Evolutionary conservation across 1,140 invertebrate species (phyloP).

Genomic region (Macrobrachium nipponense): DNA sequence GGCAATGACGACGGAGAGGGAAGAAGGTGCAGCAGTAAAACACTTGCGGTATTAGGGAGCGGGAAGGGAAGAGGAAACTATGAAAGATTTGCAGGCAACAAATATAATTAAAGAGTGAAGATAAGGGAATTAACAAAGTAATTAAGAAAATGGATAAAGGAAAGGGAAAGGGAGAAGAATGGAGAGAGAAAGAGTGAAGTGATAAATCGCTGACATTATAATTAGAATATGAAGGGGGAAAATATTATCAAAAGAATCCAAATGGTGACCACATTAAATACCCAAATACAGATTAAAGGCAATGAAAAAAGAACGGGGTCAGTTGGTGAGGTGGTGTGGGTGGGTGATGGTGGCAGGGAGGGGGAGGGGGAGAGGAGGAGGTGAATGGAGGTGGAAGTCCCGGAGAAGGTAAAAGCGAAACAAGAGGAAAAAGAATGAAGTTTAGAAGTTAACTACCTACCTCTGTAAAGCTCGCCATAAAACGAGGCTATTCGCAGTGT

Average conservation of each 20-base stretch:
- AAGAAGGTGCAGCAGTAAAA: not conserved
- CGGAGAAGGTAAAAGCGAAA: not conserved
- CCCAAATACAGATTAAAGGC: not conserved
- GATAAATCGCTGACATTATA: too few species aligned
- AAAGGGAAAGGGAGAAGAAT: too few species aligned
- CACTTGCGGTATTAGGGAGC: not conserved
- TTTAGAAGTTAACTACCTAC: too few species aligned
- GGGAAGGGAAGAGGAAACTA: not conserved
- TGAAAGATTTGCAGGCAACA: not conserved
- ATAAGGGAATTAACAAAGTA: not conserved
- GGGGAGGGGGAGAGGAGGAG: not conserved
- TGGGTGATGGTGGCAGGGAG: not conserved
- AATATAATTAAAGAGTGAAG: slow-evolving; percentile 6
- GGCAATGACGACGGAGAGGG: not conserved
- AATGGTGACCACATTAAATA: not conserved
- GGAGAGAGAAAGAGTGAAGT: too few species aligned
- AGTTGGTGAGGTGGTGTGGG: too few species aligned
- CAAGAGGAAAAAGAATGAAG: not conserved
- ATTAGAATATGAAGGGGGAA: too few species aligned
- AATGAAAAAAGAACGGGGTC: not conserved
- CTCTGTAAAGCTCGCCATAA: too few species aligned
- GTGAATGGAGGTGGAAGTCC: not conserved
- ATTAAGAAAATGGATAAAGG: too few species aligned
- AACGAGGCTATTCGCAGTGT: too few species aligned
- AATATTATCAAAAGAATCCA: too few species aligned